phyloP scores from a whole-genome alignment of 2,113 vertebrate species.

The Leucopternis melanops region DNA sequence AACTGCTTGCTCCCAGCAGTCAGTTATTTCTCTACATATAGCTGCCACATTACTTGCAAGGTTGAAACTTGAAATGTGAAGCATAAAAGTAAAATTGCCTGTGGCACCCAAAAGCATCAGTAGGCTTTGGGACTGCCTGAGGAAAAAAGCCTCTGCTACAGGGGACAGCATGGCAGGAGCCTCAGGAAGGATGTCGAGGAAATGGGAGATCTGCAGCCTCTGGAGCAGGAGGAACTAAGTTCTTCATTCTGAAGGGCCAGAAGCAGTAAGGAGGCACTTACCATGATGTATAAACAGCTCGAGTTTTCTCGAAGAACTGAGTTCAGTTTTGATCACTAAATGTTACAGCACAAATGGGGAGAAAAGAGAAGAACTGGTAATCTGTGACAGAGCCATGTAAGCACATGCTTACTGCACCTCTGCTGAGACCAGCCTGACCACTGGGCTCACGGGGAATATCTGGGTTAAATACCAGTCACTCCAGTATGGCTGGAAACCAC shows the following conservation, averaged over 20 bases:
- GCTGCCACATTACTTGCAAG: not conserved
- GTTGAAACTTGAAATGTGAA: not conserved
- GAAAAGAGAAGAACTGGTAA: not conserved
- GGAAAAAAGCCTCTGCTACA: not conserved
- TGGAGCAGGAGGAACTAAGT: not conserved
- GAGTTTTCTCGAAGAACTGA: not conserved
- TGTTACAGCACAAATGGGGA: not conserved
- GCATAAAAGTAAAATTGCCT: not conserved
- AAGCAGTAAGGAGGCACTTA: not conserved
- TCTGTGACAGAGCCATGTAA: not conserved
- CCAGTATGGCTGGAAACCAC: not conserved
- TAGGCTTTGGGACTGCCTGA: not conserved
- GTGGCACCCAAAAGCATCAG: not conserved
- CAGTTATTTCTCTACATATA: fast-evolving
- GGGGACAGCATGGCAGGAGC: not conserved
- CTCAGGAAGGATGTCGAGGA: not conserved
- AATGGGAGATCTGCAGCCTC: not conserved
- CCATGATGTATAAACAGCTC: not conserved
- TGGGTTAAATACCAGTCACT: not conserved
- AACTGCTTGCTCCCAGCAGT: fast-evolving
- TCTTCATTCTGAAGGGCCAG: not conserved
- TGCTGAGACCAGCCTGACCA: fast-evolving
- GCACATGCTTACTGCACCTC: not conserved
- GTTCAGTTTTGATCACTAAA: not conserved
- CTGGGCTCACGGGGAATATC: fast-evolving